Evolutionary conservation across 2,888 invertebrate species (phyloP).

Genomic region (Mycalesis mineus): DNA sequence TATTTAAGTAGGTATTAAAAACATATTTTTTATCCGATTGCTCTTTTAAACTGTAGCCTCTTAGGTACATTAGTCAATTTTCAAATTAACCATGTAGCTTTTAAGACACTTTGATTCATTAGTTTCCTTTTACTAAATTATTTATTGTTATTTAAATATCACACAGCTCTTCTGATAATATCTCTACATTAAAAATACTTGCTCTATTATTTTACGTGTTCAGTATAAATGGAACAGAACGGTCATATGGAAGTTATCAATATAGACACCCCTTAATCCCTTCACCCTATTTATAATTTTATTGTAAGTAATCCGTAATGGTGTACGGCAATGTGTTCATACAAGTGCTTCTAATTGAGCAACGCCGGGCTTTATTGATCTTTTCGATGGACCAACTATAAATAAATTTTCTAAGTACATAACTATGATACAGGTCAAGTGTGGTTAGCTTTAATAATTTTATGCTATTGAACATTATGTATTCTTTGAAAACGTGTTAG

Average conservation of each 20-base stretch:
- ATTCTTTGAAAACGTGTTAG: neutral
- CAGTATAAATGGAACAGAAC: neutral
- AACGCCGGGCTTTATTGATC: constrained; percentile 24
- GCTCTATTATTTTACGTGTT: neutral
- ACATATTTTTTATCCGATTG: too few relatives aligned
- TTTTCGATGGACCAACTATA: constrained; percentile 23
- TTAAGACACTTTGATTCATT: too few relatives aligned
- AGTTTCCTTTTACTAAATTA: too few relatives aligned
- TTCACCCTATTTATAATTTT: constrained; percentile 25
- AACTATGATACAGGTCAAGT: constrained; percentile 9
- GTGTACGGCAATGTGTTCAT: constrained; percentile 24
- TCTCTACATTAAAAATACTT: neutral
- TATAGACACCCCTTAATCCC: constrained; percentile 13
- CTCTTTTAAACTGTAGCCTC: too few relatives aligned
- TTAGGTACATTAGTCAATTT: too few relatives aligned
- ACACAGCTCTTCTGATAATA: too few relatives aligned
- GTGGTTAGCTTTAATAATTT: neutral
- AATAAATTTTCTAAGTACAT: constrained; percentile 21
- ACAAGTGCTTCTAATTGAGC: constrained; percentile 27
- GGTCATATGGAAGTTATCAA: constrained; percentile 8
- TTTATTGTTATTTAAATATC: too few relatives aligned
- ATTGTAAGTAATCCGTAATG: constrained; percentile 22
- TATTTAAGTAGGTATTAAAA: too few relatives aligned
- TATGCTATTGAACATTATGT: neutral
- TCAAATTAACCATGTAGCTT: too few relatives aligned